Conservation (phyloP, 2,797 vertebrate species). For the Gila robusta region DNA sequence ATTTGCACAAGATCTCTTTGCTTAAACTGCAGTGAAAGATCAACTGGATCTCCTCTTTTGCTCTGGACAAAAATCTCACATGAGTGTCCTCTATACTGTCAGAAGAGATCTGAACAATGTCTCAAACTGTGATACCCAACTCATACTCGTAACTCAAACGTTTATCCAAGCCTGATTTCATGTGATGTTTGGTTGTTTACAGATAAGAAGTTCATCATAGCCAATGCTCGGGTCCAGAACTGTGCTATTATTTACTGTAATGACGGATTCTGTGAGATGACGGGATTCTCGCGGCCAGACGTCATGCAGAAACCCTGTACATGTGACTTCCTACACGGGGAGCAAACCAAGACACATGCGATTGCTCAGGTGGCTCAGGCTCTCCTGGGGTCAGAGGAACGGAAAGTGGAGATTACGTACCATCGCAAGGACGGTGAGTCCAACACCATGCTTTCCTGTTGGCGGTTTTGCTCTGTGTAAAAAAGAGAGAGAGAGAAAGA, state of each 20-base stretch:
- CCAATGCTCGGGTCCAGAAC: conserved; percentile 97
- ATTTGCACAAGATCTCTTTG: not conserved
- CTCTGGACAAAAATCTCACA: not conserved
- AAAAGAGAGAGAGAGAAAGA: not conserved
- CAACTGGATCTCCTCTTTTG: not conserved
- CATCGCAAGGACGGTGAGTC: conserved; percentile 97
- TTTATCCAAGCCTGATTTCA: not conserved
- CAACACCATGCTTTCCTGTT: not conserved
- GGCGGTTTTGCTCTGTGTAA: not conserved
- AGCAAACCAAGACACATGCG: conserved; percentile 89
- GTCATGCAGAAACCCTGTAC: conserved; percentile 99
- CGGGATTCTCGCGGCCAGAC: conserved; percentile 96
- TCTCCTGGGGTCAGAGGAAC: conserved; percentile 93
- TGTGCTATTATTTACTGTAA: conserved; percentile 99
- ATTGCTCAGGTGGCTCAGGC: conserved; percentile 93
- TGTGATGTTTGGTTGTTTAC: conserved; percentile 54
- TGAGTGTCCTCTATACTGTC: not conserved
- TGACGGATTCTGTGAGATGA: conserved; percentile 99
- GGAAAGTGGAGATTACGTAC: conserved; percentile 96
- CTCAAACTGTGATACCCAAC: not conserved
- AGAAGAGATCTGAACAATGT: not conserved
- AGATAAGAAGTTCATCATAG: conserved; percentile 99
- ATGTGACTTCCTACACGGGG: conserved; percentile 97
- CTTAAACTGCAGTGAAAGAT: not conserved
- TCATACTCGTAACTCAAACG: not conserved